A percentile compares a stretch with the other conserved stretches of the same genome.
phyloP scores from a whole-genome alignment of 2,113 vertebrate species.

The Hippocampus barbouri region DNA sequence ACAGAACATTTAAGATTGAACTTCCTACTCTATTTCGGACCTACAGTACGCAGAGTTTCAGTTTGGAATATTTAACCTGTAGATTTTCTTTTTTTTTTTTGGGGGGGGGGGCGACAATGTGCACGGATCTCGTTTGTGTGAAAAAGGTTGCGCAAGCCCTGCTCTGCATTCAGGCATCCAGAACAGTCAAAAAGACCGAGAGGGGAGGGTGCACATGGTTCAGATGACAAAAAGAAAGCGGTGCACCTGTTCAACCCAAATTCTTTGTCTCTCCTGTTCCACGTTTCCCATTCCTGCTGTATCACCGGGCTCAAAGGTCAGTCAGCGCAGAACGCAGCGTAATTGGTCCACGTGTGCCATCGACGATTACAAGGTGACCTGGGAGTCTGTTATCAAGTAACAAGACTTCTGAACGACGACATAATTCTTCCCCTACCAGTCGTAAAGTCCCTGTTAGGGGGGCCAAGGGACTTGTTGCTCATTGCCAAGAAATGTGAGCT shows the following conservation, averaged over 20 bases:
- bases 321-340: slow-evolving; percentile 8
- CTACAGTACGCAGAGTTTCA: not conserved
- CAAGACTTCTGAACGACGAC: slow-evolving; percentile 15
- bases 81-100: not conserved
- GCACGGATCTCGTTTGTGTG: slow-evolving; percentile 14
- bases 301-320: slow-evolving; percentile 41
- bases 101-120: slow-evolving; percentile 1
- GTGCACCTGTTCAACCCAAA: slow-evolving; percentile 64
- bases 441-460: slow-evolving; percentile 29
- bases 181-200: slow-evolving; percentile 36
- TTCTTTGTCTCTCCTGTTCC: slow-evolving; percentile 58
- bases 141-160: slow-evolving; percentile 4
- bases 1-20: no score
- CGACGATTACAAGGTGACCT: slow-evolving; percentile 17
- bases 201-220: slow-evolving; percentile 37
- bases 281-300: slow-evolving; percentile 51
- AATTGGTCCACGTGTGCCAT: not conserved
- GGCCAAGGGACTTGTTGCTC: not conserved
- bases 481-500: not conserved
- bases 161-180: slow-evolving; percentile 19
- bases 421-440: slow-evolving; percentile 13
- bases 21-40: not conserved
- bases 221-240: slow-evolving; percentile 45
- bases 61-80: not conserved
- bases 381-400: slow-evolving; percentile 29